Percentiles rank a stretch among this genome's conserved stretches.
These are phyloP conservation scores for Phyllotreta striolata DNA, from an alignment of 2,888 invertebrate genomes.

Conservation along the genomic window DNA sequence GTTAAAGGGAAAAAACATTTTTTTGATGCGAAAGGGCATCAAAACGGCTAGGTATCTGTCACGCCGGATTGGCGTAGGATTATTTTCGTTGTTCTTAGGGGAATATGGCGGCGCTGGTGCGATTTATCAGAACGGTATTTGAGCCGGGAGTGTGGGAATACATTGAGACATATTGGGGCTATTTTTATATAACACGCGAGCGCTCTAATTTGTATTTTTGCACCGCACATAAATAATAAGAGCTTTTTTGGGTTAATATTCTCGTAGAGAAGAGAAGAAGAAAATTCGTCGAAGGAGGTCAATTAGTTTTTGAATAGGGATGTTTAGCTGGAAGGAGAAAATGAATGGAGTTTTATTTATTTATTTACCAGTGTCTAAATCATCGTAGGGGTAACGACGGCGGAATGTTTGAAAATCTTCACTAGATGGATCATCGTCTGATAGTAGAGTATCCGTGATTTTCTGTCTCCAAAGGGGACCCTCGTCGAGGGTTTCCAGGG, in stretches of 20 bases:
- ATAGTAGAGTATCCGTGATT: slow-evolving; percentile 38
- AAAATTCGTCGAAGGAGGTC: background rate
- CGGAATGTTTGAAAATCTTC: slow-evolving; percentile 38
- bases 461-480: slow-evolving; percentile 48
- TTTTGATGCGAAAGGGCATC: background rate
- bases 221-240: slow-evolving; percentile 5
- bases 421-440: slow-evolving; percentile 38
- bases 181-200: slow-evolving; percentile 14
- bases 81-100: slow-evolving; percentile 16
- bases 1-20: too few species aligned
- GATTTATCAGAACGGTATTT: slow-evolving; percentile 22
- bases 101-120: slow-evolving; percentile 11
- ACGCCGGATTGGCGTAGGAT: background rate
- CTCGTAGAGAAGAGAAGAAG: background rate
- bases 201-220: slow-evolving; percentile 2
- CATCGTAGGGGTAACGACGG: slow-evolving; percentile 44
- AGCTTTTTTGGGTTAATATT: background rate
- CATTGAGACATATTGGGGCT: background rate
- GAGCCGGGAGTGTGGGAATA: slow-evolving; percentile 25
- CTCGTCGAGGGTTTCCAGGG: slow-evolving; percentile 46
- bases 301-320: too few species aligned
- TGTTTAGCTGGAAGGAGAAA: too few species aligned
- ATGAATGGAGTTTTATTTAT: too few species aligned
- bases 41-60: background rate
- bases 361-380: slow-evolving; percentile 25